A percentile compares a stretch with the other conserved stretches of the same genome.
These are phyloP conservation scores for Chlamydotis undulata DNA, from an alignment of 2,113 vertebrate genomes.

Conservation along the genomic window DNA sequence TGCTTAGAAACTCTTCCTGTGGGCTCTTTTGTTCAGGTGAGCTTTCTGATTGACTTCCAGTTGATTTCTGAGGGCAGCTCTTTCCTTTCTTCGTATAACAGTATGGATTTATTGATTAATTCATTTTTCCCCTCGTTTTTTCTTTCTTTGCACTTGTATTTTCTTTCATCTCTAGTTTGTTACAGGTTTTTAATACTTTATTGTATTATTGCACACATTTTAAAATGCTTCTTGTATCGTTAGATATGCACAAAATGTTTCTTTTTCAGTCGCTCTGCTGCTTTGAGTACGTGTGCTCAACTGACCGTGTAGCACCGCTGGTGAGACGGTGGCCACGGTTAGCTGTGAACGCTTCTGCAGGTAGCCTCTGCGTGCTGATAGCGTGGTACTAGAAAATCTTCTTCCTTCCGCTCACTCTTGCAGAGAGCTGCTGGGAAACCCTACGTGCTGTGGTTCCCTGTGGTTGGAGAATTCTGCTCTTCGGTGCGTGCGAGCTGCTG, in stretches of 20 bases:
- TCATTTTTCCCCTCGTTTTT: neutral
- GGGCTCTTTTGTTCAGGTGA: neutral
- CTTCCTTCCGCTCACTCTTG: neutral
- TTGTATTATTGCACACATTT: neutral
- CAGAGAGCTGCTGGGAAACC: neutral
- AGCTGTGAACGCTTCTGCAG: neutral
- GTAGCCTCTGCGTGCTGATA: neutral
- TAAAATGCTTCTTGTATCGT: neutral
- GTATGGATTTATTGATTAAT: neutral
- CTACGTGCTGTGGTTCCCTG: fast-evolving
- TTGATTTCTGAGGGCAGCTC: neutral
- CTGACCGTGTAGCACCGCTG: neutral
- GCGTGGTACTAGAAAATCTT: too few relatives aligned
- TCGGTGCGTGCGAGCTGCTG: fast-evolving
- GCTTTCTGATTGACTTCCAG: neutral
- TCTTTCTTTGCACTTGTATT: neutral
- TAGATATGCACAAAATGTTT: neutral
- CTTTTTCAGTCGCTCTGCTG: neutral
- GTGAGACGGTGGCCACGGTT: fast-evolving
- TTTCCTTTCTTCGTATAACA: neutral
- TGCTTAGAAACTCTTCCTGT: neutral
- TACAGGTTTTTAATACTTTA: neutral
- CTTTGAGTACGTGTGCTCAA: neutral
- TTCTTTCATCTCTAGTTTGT: neutral
- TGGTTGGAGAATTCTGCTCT: neutral